Evolutionary conservation across 30 jellyfish, hydroid and myxozoan species (phyloP).

Genomic region (Morbakka virulenta): DNA sequence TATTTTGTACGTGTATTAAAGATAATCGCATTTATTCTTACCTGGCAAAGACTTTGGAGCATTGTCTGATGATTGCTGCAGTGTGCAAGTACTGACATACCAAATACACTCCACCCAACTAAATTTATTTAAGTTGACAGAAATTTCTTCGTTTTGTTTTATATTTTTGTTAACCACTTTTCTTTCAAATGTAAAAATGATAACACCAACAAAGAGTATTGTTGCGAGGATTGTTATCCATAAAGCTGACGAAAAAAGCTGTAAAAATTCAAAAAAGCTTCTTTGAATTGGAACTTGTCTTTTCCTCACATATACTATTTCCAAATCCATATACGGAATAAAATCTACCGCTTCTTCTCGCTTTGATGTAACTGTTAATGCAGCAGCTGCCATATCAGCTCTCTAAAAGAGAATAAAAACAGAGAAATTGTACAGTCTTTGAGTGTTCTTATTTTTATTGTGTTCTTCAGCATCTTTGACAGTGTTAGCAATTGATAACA

Average conservation of each 20-base stretch:
- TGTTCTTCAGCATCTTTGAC: no score
- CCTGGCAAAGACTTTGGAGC: slow-evolving; percentile 60
- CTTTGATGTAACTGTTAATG: slow-evolving; percentile 28
- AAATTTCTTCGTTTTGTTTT: slow-evolving; percentile 4
- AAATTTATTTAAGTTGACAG: slow-evolving; percentile 10
- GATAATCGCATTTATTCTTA: no score
- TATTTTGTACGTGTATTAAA: no score
- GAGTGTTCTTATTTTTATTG: no score
- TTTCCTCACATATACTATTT: slow-evolving; percentile 2
- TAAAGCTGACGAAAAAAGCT: slow-evolving; percentile 33
- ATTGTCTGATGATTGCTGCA: slow-evolving; percentile 47
- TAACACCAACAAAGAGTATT: slow-evolving; percentile 20
- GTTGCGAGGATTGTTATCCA: slow-evolving; percentile 28
- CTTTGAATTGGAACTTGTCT: neutral
- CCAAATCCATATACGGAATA: slow-evolving; percentile 27
- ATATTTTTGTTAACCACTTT: neutral
- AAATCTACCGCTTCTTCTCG: slow-evolving; percentile 28
- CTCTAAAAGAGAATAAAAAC: slow-evolving; percentile 21
- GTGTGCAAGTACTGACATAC: slow-evolving; percentile 35
- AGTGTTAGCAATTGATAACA: no score
- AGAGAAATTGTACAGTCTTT: neutral
- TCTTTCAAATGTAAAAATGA: slow-evolving; percentile 24
- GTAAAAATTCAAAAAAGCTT: slow-evolving; percentile 36
- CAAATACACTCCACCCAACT: slow-evolving; percentile 26
- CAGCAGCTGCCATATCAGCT: slow-evolving; percentile 59